Base-by-base conservation (phyloP, 2,888 invertebrate species). In the Catotricha subobsoleta region DNA sequence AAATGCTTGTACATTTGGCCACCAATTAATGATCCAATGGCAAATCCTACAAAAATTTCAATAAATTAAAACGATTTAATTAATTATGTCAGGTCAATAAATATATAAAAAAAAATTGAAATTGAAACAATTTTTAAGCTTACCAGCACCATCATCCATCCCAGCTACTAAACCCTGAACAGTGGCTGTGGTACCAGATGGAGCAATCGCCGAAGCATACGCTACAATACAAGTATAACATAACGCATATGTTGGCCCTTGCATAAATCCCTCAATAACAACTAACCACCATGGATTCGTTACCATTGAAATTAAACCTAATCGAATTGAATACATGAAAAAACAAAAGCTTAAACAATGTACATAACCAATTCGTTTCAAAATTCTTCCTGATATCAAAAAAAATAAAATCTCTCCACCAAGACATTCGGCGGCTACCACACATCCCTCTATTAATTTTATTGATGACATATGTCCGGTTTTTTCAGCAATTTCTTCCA, bases 201-300 rank as follows among this genome's bases (percentile, higher is more conserved):
- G 76, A 0, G 76, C 72, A 3, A 76, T 70, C 1, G 66, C 67
- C 1, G 74, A 73, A 2, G 76, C 77, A 50, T 76, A 78, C 0
- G 72, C 73, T 15, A 86, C 84, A 45, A 87, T 81, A 1, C 79
- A 78, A 0, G 83, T 74, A 54, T 88, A 88, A 50, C 81, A 80
- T 1, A 88, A 63, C 0, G 88, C 90, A 59, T 88, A 91, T 0
- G 86, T 82, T 0, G 88, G 78, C 0, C 90, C 88, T 58, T 84
- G 84, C 68, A 83, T 74, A 40, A 83, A 58, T 1, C 79, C 64
- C 65, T 91, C 91, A 3, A 88, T 71, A 1, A 74, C 72, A 1
- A 91, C 67, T 2, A 84, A 68, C 66, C 78, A 80, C 87, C 88
- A 88, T 0, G 88, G 84, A 50, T 76, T 74, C 18, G 74, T 67